These are phyloP conservation scores for Athene noctua DNA, from an alignment of 2,113 vertebrate genomes.

Conservation along the genomic window DNA sequence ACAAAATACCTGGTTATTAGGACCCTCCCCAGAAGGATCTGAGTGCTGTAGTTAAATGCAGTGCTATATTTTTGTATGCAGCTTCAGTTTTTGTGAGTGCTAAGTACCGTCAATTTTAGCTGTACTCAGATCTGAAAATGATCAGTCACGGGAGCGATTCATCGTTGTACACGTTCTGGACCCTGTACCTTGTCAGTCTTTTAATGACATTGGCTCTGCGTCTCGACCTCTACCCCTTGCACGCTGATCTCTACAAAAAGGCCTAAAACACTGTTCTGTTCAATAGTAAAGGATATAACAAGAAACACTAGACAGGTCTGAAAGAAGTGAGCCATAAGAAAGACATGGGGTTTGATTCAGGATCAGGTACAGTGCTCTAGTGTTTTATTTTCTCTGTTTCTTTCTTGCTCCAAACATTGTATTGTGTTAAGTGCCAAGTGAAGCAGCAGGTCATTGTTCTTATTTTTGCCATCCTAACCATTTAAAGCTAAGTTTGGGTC, in stretches of 20 bases:
- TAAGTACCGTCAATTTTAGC: background rate
- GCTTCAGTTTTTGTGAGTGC: background rate
- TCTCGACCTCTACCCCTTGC: background rate
- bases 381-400: background rate
- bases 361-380: background rate
- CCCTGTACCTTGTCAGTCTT: background rate
- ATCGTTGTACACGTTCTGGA: background rate
- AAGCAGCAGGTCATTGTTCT: background rate
- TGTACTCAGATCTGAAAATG: background rate
- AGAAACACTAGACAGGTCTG: background rate
- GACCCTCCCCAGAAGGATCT: background rate
- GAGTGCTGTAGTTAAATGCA: background rate
- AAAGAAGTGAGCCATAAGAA: background rate
- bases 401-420: background rate
- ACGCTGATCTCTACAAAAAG: background rate
- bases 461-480: background rate
- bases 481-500: background rate
- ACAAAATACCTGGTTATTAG: background rate
- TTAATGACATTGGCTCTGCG: background rate
- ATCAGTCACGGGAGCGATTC: background rate
- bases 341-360: background rate
- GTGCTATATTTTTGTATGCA: background rate
- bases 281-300: background rate
- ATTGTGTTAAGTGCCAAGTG: background rate
- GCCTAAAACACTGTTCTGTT: background rate